Base-by-base conservation (phyloP, 1,140 invertebrate species). In the Ceratoteleas bidentatus region DNA sequence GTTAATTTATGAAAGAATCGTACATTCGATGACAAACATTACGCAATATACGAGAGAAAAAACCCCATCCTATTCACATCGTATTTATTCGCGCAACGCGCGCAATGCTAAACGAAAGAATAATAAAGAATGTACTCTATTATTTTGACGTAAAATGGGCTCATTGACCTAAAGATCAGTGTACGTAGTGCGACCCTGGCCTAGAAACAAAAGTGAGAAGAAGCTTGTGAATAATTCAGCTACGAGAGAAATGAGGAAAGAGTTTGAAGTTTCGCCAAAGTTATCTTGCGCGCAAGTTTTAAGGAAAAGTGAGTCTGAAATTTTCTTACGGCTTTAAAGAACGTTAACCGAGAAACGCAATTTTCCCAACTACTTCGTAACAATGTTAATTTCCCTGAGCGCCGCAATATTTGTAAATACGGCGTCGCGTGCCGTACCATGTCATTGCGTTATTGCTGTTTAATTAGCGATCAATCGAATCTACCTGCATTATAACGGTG, bases 171-270 rank as follows among this genome's bases (percentile, higher is more conserved):
- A 79, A 86, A 84, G 85, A 86, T 91, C 87, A 87, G 87, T 85
- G 85, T 84, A 84, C 85, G 74, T 79, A 68, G 74, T 79, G 82
- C 87, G 89, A 91, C 90, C 90, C 87, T 91, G 90, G 90, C 90
- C 90, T 88, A 91, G 90, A 91, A 90, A 91, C 89, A 91, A 90
- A 89, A 89, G 88, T 87, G 86, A 90, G 86, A 89, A 88, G 87
- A 88, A 88, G 87, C 87, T 90, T 86, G 88, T 91, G 90, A 91
- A 91, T 91, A 91, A 91, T 91, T 91, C 89, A 91, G 88, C 88
- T 87, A 87, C 80, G 88, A 85, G 85, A 84, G 88, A 89, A 90
- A 90, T 89, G 88, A 91, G 88, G 85, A 91, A 91, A 90, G 89
- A 91, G 89, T 91, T 90, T 85, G 89, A 91, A 91, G 87, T 91